Evolutionary conservation across 2,888 invertebrate genomes (phyloP).

Genomic region (Morinoia aosen): DNA sequence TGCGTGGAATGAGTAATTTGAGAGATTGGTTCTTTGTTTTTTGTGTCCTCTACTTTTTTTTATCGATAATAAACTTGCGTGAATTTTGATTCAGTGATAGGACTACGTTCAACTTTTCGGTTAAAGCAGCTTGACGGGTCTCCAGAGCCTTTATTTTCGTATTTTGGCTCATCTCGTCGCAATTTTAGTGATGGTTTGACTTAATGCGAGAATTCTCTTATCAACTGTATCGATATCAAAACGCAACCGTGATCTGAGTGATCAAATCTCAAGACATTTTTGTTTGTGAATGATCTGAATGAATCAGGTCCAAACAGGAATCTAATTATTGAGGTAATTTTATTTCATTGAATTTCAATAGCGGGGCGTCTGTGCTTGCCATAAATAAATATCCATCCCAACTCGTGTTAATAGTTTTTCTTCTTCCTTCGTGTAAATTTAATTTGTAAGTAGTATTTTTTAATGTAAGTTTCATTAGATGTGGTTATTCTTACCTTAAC

Average conservation of each 20-base stretch:
- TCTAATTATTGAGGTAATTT: neutral
- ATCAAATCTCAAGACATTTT: neutral
- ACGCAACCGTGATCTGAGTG: neutral
- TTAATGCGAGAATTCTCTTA: neutral
- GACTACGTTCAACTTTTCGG: no score
- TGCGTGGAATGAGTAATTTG: neutral
- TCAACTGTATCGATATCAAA: neutral
- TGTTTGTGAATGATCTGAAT: neutral
- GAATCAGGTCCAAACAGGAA: neutral
- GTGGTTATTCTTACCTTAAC: neutral
- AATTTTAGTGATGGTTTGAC: no score
- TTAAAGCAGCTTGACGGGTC: no score
- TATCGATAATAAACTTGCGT: no score
- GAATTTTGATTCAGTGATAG: no score
- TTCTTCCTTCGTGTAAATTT: neutral
- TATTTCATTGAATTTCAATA: neutral
- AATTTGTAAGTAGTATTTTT: neutral
- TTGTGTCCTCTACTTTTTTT: no score
- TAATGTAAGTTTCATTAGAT: neutral
- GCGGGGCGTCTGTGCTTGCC: neutral
- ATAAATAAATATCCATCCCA: neutral
- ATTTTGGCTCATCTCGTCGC: no score
- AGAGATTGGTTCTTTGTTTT: neutral
- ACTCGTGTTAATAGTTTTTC: neutral
- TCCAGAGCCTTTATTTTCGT: no score